Conservation (phyloP, 2,888 invertebrate species). For the Lamproptera curius region DNA sequence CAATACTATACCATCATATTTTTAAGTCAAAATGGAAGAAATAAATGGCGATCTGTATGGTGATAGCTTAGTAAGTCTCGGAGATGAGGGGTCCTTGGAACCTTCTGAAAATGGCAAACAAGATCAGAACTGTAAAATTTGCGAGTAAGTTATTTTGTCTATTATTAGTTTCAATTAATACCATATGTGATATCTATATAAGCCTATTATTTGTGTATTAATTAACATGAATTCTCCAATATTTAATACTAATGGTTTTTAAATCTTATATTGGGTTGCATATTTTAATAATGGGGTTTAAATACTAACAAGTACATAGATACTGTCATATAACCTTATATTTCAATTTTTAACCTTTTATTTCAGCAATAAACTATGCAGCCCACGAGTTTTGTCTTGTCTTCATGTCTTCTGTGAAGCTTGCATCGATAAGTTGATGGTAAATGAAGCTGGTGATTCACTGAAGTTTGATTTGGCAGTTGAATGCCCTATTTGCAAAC, state of each 20-base stretch:
- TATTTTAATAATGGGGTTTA: too few relatives aligned
- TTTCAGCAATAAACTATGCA: constrained; percentile 84
- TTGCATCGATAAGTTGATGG: constrained; percentile 90
- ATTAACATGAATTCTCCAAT: neutral
- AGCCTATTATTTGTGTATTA: neutral
- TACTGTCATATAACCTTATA: constrained; percentile 4
- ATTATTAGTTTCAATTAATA: too few relatives aligned
- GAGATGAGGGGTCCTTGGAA: constrained; percentile 73
- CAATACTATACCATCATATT: constrained; percentile 64
- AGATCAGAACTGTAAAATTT: constrained; percentile 81
- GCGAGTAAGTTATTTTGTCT: constrained; percentile 84
- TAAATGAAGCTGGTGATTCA: constrained; percentile 83
- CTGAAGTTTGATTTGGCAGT: constrained; percentile 81
- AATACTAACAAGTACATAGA: too few relatives aligned
- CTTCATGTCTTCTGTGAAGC: constrained; percentile 97
- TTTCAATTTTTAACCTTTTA: too few relatives aligned
- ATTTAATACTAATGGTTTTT: too few relatives aligned
- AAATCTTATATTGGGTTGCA: too few relatives aligned
- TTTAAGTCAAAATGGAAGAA: constrained; percentile 80
- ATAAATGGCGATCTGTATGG: constrained; percentile 74
- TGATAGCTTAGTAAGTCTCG: constrained; percentile 68
- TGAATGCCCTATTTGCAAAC: constrained; percentile 89
- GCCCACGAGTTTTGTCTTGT: constrained; percentile 93
- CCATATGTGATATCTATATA: too few relatives aligned
- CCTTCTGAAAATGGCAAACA: constrained; percentile 69